Evolutionary conservation across 2,113 vertebrate genomes (phyloP), one percentile per base, ranked within the genome.

Genomic region (Aptenodytes patagonicus): DNA sequence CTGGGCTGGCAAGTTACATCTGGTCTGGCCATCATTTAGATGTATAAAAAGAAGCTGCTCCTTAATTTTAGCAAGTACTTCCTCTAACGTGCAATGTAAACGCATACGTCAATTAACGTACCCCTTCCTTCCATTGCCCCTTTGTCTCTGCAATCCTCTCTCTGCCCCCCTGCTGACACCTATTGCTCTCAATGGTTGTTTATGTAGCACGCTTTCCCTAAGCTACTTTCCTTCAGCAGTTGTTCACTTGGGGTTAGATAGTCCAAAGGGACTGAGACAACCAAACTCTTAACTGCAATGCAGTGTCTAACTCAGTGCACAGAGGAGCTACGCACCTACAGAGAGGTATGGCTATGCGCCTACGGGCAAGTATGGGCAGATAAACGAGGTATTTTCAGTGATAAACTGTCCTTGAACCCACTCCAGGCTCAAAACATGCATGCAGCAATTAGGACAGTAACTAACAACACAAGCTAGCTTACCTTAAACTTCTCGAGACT

Each of bases 91-190:
- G 25, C 42, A 73, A 51, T 11, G 13, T 15, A 73, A 49, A 46
- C 6, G 22, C n/a, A 44, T 3, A 51, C 0, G 0, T 17, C 3
- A 1, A 2, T 34, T 57, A 71, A 69, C 1, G 4, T 4, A 81
- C 10, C 32, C 16, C 44, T 76, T 89, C 66, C 24, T 72, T 61
- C 49, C 44, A 42, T 1, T 51, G 34, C 31, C 38, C 21, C 21
- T 10, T 4, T 1, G 6, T 21, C 47, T 34, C 47, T 11, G 26
- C 60, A 69, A 42, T 70, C 49, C 32, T 11, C 32, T 38, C 55
- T 52, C 68, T 26, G 44, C 9, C 6, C 11, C 26, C 17, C 26
- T 52, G 1, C 11, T 38, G 29, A 54, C 32, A 38, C 6, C 5
- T 62, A 1, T 1, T 11, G 6, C 71, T 58, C 24, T 57, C 34